A percentile compares a stretch with the other conserved stretches of the same genome.
Evolutionary conservation across 2,797 vertebrate genomes (phyloP).

Genomic region (Psittacula echo): DNA sequence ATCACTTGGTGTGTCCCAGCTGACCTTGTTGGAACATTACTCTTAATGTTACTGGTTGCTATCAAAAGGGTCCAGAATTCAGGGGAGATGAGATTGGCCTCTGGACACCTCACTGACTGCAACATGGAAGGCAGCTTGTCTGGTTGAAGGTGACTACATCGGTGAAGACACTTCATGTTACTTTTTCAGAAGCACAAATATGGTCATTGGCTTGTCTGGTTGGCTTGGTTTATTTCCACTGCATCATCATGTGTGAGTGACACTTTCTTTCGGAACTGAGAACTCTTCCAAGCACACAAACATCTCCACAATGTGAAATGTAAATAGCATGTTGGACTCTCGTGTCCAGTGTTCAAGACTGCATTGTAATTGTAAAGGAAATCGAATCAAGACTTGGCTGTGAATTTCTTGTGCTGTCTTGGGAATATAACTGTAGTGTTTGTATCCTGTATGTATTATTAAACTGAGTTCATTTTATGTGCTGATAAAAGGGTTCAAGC

Average conservation of each 20-base stretch:
- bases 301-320: slow-evolving; percentile 80
- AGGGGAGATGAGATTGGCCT: slow-evolving; percentile 17
- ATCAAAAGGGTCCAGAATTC: slow-evolving; percentile 43
- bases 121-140: slow-evolving; percentile 1
- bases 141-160: background rate
- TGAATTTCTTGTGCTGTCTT: slow-evolving; percentile 73
- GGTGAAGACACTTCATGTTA: slow-evolving; percentile 46
- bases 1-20: slow-evolving; percentile 46
- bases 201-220: slow-evolving; percentile 69
- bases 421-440: slow-evolving; percentile 73
- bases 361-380: slow-evolving; percentile 75
- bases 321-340: slow-evolving; percentile 77
- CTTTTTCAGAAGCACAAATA: slow-evolving; percentile 73
- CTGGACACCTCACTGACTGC: background rate
- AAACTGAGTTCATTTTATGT: slow-evolving; percentile 68
- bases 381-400: slow-evolving; percentile 72
- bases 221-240: slow-evolving; percentile 63
- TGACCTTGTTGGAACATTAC: background rate
- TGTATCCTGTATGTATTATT: slow-evolving; percentile 74
- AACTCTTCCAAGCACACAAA: slow-evolving; percentile 72
- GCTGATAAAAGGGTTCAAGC: slow-evolving; percentile 61
- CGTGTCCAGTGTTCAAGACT: slow-evolving; percentile 75
- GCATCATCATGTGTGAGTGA: slow-evolving; percentile 63
- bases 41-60: background rate
- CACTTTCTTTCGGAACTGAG: slow-evolving; percentile 62